Evolutionary conservation across 2,113 vertebrate species (phyloP).

Genomic region (Copsychus sechellarum): DNA sequence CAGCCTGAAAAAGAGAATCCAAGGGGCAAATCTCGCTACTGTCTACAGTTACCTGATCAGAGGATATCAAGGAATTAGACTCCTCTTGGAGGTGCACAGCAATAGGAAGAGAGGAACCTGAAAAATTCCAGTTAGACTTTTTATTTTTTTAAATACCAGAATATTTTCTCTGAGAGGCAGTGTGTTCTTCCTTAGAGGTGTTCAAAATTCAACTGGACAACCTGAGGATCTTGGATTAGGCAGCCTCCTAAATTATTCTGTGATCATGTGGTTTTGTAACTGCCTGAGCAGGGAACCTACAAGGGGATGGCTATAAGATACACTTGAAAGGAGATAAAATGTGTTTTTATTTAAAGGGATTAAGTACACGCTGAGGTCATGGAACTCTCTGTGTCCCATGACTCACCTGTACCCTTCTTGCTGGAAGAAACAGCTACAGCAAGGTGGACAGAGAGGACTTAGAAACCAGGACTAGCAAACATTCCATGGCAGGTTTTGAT

Average conservation of each 20-base stretch:
- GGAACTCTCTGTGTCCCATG: background rate
- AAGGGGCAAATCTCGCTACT: background rate
- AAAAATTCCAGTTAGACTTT: background rate
- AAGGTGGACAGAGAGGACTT: background rate
- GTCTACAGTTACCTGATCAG: background rate
- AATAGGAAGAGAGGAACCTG: background rate
- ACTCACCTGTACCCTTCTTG: background rate
- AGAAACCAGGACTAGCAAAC: background rate
- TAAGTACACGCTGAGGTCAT: background rate
- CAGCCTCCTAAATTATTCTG: background rate
- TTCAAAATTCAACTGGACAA: background rate
- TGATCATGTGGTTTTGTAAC: background rate
- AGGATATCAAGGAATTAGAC: background rate
- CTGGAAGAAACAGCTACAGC: background rate
- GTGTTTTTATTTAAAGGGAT: background rate
- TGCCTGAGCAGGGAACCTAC: background rate
- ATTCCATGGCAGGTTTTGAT: fast-evolving
- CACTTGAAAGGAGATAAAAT: background rate
- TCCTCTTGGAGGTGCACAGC: background rate
- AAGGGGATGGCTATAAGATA: background rate
- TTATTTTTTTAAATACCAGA: background rate
- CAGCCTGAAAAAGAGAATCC: background rate
- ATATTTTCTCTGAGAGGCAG: background rate
- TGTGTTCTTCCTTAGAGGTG: background rate
- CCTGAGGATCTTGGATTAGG: background rate